These are phyloP conservation scores for Ptychadena robeensis DNA, from an alignment of 2,797 vertebrate species.

Conservation along the genomic window DNA sequence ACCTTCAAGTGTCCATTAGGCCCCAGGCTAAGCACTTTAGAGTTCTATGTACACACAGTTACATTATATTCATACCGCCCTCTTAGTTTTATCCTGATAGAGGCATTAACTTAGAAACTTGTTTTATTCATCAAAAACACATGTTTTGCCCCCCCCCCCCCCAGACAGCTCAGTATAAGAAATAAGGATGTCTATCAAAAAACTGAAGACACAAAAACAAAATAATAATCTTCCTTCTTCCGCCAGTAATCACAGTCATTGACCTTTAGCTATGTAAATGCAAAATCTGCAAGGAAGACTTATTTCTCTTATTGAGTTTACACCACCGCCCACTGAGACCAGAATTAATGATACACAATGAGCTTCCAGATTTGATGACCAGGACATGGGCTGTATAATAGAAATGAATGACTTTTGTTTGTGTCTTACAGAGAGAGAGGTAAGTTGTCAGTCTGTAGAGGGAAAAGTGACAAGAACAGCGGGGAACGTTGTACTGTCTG, in stretches of 20 bases:
- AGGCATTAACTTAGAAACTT: too few relatives aligned
- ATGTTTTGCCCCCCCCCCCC: too few relatives aligned
- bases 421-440: neutral
- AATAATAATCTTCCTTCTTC: neutral
- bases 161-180: too few relatives aligned
- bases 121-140: too few relatives aligned
- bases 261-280: constrained; percentile 25
- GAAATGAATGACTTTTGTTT: neutral
- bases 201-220: too few relatives aligned
- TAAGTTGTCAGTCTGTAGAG: neutral
- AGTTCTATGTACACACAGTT: too few relatives aligned
- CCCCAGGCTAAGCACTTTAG: too few relatives aligned
- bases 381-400: neutral
- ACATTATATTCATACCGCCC: too few relatives aligned
- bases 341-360: neutral
- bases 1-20: too few relatives aligned
- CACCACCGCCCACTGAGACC: neutral
- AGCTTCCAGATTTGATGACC: neutral
- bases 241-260: neutral
- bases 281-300: neutral
- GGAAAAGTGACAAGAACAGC: neutral
- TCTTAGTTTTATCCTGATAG: too few relatives aligned
- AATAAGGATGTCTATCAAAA: too few relatives aligned
- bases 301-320: neutral
- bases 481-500: too few relatives aligned